phyloP scores from a whole-genome alignment of 2,797 vertebrate species.

The Acanthurus tractus region DNA sequence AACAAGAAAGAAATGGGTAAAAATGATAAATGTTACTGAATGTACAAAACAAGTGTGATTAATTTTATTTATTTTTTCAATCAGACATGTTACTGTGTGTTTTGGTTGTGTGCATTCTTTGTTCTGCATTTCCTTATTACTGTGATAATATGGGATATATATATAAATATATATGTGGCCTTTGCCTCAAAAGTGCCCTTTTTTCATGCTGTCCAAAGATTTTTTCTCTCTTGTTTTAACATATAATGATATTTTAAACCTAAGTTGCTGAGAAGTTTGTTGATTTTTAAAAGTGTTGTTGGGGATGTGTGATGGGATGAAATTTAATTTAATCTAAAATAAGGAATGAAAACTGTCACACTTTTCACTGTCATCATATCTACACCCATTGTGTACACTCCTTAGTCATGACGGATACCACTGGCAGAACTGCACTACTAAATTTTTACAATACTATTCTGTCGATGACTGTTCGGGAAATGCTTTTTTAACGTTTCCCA shows the following conservation, averaged over 20 bases:
- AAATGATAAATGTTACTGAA: constrained; percentile 41
- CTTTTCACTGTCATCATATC: not conserved
- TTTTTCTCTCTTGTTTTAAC: not conserved
- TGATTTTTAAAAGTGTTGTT: not conserved
- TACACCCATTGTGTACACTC: constrained; percentile 28
- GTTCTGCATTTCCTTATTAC: constrained; percentile 9
- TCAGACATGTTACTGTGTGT: constrained; percentile 37
- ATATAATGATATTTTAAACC: not conserved
- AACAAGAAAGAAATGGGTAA: constrained; percentile 23
- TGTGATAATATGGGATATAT: constrained; percentile 10
- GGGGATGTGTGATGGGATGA: not conserved
- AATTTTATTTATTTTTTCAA: constrained; percentile 61
- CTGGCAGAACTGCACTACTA: constrained; percentile 63
- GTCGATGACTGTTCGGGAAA: constrained; percentile 28
- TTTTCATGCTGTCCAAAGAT: constrained; percentile 18
- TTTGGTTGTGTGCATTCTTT: constrained; percentile 9
- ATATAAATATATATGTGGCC: not conserved
- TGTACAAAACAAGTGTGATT: constrained; percentile 48
- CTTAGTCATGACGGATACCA: constrained; percentile 12
- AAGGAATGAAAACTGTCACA: constrained; percentile 44
- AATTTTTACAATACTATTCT: constrained; percentile 36
- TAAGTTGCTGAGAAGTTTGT: not conserved
- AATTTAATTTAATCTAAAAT: constrained; percentile 21
- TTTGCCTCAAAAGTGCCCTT: not conserved
- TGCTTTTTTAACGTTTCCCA: constrained; percentile 32